These are phyloP conservation scores for Erannis defoliaria DNA, from an alignment of 2,888 invertebrate genomes.

Conservation along the genomic window DNA sequence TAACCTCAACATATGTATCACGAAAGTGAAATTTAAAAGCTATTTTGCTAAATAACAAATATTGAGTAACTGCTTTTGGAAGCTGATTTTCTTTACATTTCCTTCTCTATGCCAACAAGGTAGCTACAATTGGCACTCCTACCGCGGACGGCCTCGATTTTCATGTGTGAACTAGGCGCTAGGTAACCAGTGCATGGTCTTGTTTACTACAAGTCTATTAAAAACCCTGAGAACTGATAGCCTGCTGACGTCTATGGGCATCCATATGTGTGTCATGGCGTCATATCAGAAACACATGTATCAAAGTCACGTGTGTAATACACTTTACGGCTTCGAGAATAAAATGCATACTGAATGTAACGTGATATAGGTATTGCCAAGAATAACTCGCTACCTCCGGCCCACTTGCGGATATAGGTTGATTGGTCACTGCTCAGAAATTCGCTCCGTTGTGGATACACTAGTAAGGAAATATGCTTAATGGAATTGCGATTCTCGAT, in stretches of 20 bases:
- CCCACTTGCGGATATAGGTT: slow-evolving; percentile 25
- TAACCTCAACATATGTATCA: too few relatives aligned
- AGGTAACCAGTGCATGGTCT: slow-evolving; percentile 1
- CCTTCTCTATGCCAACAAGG: slow-evolving; percentile 22
- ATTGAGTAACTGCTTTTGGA: background rate
- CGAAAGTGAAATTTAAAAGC: too few relatives aligned
- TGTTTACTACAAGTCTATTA: slow-evolving; percentile 8
- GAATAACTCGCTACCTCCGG: slow-evolving; percentile 36
- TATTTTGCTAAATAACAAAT: too few relatives aligned
- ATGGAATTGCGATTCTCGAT: too few relatives aligned
- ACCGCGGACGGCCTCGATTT: slow-evolving; percentile 25
- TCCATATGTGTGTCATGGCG: slow-evolving; percentile 20
- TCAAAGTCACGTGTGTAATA: slow-evolving; percentile 1
- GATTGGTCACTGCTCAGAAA: slow-evolving; percentile 36
- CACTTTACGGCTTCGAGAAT: background rate
- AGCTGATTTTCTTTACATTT: background rate
- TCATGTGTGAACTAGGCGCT: slow-evolving; percentile 20
- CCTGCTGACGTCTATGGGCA: slow-evolving; percentile 19
- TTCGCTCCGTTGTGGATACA: slow-evolving; percentile 5
- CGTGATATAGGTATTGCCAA: slow-evolving; percentile 30
- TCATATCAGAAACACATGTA: slow-evolving; percentile 17
- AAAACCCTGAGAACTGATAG: slow-evolving; percentile 6
- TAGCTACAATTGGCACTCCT: slow-evolving; percentile 37
- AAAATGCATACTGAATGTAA: slow-evolving; percentile 24
- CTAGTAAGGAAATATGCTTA: background rate